A percentile compares a stretch with the other conserved stretches of the same genome.
Conservation (phyloP, 2,888 invertebrate genomes). For the Pemphredon lugubris region DNA sequence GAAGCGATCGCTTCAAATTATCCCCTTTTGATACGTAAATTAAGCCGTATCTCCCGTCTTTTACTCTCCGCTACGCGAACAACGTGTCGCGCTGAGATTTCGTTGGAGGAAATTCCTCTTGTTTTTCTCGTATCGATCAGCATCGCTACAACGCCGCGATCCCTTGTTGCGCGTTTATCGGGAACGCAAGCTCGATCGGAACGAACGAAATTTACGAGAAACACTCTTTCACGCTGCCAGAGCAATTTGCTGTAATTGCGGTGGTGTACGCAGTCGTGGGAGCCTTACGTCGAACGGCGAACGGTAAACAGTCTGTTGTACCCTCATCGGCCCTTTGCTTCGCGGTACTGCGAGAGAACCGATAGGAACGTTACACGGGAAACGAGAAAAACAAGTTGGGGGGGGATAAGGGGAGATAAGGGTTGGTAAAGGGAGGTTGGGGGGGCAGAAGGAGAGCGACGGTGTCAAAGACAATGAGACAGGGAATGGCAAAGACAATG, state of each 20-base stretch:
- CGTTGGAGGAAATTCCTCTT: background rate
- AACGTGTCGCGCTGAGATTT: no score
- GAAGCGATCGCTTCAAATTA: no score
- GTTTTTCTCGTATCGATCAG: background rate
- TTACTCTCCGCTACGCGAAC: no score
- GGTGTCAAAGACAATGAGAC: background rate
- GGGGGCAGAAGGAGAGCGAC: no score
- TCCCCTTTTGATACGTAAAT: no score
- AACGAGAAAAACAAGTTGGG: background rate
- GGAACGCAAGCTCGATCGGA: slow-evolving; percentile 25
- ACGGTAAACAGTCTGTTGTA: slow-evolving; percentile 43
- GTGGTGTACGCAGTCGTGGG: slow-evolving; percentile 20
- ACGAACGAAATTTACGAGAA: slow-evolving; percentile 47
- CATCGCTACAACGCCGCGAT: background rate
- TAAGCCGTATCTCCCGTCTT: no score
- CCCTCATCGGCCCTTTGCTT: slow-evolving; percentile 13
- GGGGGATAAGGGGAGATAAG: background rate
- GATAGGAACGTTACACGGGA: background rate
- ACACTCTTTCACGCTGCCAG: slow-evolving; percentile 25
- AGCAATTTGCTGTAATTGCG: slow-evolving; percentile 49
- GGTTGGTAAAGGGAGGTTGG: no score
- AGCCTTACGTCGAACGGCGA: slow-evolving; percentile 15
- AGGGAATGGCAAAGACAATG: background rate
- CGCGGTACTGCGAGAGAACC: background rate
- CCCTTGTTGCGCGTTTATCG: slow-evolving; percentile 38